Percentiles rank a stretch among this genome's conserved stretches.
Evolutionary conservation across 2,113 vertebrate genomes (phyloP).

Genomic region (Pachypanchax playfairii): DNA sequence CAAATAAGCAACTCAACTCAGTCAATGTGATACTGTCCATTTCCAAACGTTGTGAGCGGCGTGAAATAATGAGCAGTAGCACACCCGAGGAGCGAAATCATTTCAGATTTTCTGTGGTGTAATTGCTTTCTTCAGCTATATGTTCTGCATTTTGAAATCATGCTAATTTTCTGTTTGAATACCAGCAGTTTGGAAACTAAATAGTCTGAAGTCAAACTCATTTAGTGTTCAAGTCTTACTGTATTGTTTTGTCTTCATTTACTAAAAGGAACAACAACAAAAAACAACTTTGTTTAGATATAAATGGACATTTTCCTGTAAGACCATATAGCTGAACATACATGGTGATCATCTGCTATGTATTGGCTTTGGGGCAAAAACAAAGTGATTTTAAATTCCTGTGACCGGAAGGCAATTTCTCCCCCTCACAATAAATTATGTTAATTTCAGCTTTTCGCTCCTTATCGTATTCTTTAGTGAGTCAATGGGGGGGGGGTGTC

Average conservation of each 20-base stretch:
- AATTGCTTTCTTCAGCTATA: conserved; percentile 54
- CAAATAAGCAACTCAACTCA: conserved; percentile 30
- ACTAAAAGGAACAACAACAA: conserved; percentile 43
- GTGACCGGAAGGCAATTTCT: conserved; percentile 72
- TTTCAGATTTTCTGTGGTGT: conserved; percentile 36
- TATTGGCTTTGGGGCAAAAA: conserved; percentile 70
- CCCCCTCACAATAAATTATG: conserved; percentile 71
- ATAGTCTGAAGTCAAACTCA: conserved; percentile 53
- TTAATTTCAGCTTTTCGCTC: conserved; percentile 63
- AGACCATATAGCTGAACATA: conserved; percentile 58
- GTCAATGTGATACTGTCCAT: conserved; percentile 19
- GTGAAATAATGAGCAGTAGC: conserved; percentile 13
- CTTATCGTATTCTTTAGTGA: conserved; percentile 63
- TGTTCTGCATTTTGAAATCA: conserved; percentile 50
- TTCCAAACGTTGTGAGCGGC: conserved; percentile 46
- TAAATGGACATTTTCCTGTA: conserved; percentile 62
- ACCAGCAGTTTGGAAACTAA: conserved; percentile 60
- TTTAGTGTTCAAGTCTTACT: conserved; percentile 39
- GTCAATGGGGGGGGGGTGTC: conserved; percentile 57
- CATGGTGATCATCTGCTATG: conserved; percentile 64
- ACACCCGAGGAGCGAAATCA: conserved; percentile 42
- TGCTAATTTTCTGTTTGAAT: conserved; percentile 54
- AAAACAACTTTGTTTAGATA: conserved; percentile 45
- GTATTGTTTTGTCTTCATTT: conserved; percentile 63
- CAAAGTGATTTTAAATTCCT: conserved; percentile 63